phyloP scores from a whole-genome alignment of 2,113 vertebrate species.

The Todiramphus saurophagus region DNA sequence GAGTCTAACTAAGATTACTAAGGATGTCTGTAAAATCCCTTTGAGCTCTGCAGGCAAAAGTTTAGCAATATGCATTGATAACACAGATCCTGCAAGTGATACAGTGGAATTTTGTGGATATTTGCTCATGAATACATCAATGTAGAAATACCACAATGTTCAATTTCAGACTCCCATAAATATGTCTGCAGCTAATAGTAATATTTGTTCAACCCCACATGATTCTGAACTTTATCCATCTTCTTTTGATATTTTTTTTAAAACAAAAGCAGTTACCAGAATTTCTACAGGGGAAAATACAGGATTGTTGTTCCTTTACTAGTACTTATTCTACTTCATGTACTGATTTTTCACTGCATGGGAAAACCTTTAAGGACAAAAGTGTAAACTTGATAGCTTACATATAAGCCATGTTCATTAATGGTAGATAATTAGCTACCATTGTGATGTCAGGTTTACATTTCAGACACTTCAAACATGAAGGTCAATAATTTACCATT shows the following conservation, averaged over 20 bases:
- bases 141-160: background rate
- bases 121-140: constrained; percentile 22
- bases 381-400: background rate
- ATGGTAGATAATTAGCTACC: background rate
- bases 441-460: background rate
- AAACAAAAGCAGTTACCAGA: background rate
- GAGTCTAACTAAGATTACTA: background rate
- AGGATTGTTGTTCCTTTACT: background rate
- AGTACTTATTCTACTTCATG: background rate
- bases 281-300: background rate
- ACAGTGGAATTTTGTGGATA: background rate
- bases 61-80: constrained; percentile 13
- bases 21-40: background rate
- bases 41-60: background rate
- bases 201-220: background rate
- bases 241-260: background rate
- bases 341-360: background rate
- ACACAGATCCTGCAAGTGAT: background rate
- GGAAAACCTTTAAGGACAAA: background rate
- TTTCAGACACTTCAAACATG: background rate
- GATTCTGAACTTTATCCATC: background rate
- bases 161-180: background rate
- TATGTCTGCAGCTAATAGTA: background rate
- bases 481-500: background rate
- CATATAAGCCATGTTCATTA: background rate